Evolutionary conservation across 1,140 invertebrate species (phyloP).

Genomic region (Drosophila bocqueti): DNA sequence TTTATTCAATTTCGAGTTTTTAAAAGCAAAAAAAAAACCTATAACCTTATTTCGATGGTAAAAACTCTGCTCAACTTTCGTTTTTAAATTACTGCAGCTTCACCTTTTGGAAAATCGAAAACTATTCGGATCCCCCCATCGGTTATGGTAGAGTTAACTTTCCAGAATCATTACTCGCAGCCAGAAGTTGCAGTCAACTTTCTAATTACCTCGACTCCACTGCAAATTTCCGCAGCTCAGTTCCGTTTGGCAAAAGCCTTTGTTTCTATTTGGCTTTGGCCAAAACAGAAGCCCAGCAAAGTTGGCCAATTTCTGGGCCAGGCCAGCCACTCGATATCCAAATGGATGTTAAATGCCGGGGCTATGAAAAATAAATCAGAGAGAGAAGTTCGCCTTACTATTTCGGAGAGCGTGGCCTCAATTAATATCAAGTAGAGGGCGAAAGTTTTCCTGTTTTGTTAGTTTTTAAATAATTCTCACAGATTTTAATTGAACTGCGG

Average conservation of each 20-base stretch:
- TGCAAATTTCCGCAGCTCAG: conserved; percentile 29
- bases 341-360: conserved; percentile 59
- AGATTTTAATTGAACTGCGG: conserved; percentile 71
- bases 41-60: not conserved
- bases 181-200: conserved; percentile 47
- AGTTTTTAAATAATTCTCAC: conserved; percentile 70
- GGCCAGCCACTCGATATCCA: conserved; percentile 53
- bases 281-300: conserved; percentile 39
- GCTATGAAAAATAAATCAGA: conserved; percentile 46
- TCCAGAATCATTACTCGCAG: conserved; percentile 18
- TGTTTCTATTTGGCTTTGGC: conserved; percentile 47
- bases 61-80: not conserved
- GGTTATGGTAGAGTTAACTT: conserved; percentile 32
- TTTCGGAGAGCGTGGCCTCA: conserved; percentile 54
- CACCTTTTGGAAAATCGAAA: conserved; percentile 4
- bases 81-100: conserved; percentile 5
- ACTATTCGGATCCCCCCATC: conserved; percentile 8
- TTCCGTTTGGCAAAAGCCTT: conserved; percentile 36
- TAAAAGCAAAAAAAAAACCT: not conserved
- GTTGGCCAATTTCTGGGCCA: conserved; percentile 59
- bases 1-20: not conserved
- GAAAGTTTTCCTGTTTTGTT: conserved; percentile 70
- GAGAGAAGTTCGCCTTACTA: conserved; percentile 26
- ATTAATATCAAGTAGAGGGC: conserved; percentile 55
- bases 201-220: conserved; percentile 57